These are phyloP conservation scores for Halictus rubicundus DNA, from an alignment of 1,140 invertebrate genomes.

Conservation along the genomic window DNA sequence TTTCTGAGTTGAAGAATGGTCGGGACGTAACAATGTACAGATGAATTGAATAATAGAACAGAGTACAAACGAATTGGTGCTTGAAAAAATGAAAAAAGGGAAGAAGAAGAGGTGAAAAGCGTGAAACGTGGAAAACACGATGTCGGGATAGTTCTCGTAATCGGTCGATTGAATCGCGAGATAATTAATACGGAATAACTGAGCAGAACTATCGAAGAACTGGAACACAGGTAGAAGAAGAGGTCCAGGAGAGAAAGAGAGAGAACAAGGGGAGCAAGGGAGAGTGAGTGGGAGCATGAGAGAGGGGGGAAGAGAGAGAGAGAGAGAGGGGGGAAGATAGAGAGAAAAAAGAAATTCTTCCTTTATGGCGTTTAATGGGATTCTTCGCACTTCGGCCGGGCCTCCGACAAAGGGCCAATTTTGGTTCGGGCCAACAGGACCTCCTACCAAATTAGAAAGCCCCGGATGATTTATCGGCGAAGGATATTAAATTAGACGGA, in stretches of 20 bases:
- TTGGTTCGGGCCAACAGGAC: slow-evolving; percentile 31
- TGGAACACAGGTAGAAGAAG: not conserved
- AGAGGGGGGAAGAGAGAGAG: too few species aligned
- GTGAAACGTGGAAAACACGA: not conserved
- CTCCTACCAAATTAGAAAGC: slow-evolving; percentile 48
- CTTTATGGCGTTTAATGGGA: slow-evolving; percentile 48
- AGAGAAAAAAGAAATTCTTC: slow-evolving; percentile 31
- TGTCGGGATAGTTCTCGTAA: not conserved
- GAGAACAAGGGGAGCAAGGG: too few species aligned
- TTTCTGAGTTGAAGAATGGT: too few species aligned
- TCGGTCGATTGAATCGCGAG: not conserved
- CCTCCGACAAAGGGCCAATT: slow-evolving; percentile 45
- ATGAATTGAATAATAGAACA: too few species aligned
- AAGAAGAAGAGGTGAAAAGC: too few species aligned
- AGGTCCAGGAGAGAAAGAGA: too few species aligned
- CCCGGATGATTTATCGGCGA: slow-evolving; percentile 40
- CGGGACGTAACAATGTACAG: too few species aligned
- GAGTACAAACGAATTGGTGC: too few species aligned
- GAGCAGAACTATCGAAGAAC: slow-evolving; percentile 22
- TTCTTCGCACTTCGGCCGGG: slow-evolving; percentile 41
- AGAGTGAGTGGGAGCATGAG: too few species aligned
- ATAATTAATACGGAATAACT: slow-evolving; percentile 40
- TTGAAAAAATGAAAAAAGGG: too few species aligned
- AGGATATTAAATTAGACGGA: slow-evolving; percentile 47
- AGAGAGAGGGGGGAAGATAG: not conserved